Base-by-base conservation (phyloP, 2,797 vertebrate species). In the Clarias pachynema region DNA sequence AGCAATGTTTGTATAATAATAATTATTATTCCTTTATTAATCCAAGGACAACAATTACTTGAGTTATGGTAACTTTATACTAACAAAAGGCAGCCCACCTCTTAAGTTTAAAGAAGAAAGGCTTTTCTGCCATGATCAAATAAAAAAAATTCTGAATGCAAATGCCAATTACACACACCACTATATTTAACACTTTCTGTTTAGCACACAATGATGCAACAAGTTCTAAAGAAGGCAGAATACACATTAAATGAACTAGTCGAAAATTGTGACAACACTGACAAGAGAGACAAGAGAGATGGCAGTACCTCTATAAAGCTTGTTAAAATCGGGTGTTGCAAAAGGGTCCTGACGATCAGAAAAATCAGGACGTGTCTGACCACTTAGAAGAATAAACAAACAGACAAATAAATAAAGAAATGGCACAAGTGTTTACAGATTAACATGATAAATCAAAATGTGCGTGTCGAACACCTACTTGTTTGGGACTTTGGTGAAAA, bases 401-500 rank as follows among this genome's bases (percentile, higher is more conserved):
- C 10, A 34, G 26, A 75, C 1, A 26, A 26, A 37, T 2, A 3
- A 40, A 83, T 29, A 62, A 60, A 62, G 5, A 63, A 8, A 66
- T 31, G 12, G 2, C 44, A 59, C 22, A 70, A 57, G 0, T 1
- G 5, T 12, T 60, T 15, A 81, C 10, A 57, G 62, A 29, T 37
- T 3, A 82, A 49, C 40, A 82, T n/a, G 16, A 75, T 63, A 24
- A 18, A 26, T 40, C 63, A 44, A 24, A 65, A 44, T 1, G 29
- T n/a, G 29, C 4, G 2, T 9, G 10, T 16, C 75, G 4, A 72
- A 24, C 3, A 85, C 96, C 94, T 95, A 99, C 98, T 98, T 99
- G 94, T 98, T 98, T 89, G 97, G 97, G 87, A 99, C 94, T 56
- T 96, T 93, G 63, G 94, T 96, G 93, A 99, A 99, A 91, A 98